Evolutionary conservation across 1,140 invertebrate genomes (phyloP), one percentile per base, ranked within the genome.

Genomic region (Drosophila punjabiensis): DNA sequence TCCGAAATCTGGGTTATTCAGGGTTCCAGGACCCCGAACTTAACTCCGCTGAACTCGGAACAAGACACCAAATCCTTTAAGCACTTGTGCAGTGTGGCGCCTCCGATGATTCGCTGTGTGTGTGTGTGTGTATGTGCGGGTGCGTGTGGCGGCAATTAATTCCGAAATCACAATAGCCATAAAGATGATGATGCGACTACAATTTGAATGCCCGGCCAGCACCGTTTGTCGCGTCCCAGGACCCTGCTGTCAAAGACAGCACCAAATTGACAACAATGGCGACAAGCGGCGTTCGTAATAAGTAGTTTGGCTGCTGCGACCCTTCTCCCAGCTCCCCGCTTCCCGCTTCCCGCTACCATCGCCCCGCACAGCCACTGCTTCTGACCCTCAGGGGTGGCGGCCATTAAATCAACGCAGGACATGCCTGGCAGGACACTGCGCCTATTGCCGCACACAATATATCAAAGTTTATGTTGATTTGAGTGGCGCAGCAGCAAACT

Each of bases 401-500:
- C 81, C 85, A 89, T 89, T 90, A 90, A 90, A 90, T 90, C 86
- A 90, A 86, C 76, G 86, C 86, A 86, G 86, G 79, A 90, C 86
- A 90, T 65, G 67, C 67, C 77, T 75, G 60, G 83, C 77, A 79
- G 80, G 76, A 76, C 82, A 63, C 67, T 56, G 66, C 76, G 86
- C 82, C 86, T 78, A 85, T 79, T 86, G 86, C 86, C 79, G 79
- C 86, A 86, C 86, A 86, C 86, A 90, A 90, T 90, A 90, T 90
- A 90, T 90, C 86, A 90, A 90, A 90, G 82, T 90, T 90, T 90
- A 90, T 90, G 86, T 90, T 90, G 86, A 90, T 90, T 90, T 90
- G 86, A 86, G 86, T 90, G 86, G 82, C 82, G 73, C 71, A 75
- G 70, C 69, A 76, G 77, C 78, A 67, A 77, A 60, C 56, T 68